A percentile compares a stretch with the other conserved stretches of the same genome.
These are phyloP conservation scores for Atta cephalotes DNA, from an alignment of 1,140 invertebrate species.

Conservation along the genomic window DNA sequence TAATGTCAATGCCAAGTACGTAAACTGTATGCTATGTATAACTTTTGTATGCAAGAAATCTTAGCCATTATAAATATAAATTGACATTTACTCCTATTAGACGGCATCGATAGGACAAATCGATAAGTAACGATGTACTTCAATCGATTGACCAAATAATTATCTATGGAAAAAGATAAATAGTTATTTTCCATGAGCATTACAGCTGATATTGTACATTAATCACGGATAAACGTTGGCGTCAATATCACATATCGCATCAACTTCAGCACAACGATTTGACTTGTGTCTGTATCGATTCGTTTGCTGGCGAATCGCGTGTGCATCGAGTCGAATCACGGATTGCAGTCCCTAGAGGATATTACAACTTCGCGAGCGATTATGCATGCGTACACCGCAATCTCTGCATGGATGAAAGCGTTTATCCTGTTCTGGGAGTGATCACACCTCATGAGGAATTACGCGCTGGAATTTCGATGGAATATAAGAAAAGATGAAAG, in stretches of 20 bases:
- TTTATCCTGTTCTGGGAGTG: slow-evolving; percentile 39
- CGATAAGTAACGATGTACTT: slow-evolving; percentile 39
- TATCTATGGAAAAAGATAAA: slow-evolving; percentile 35
- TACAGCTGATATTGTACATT: background rate
- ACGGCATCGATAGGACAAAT: background rate
- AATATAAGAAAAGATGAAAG: slow-evolving; percentile 1
- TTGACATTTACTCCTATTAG: slow-evolving; percentile 44
- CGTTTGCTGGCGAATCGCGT: slow-evolving; percentile 11
- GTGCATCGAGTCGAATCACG: slow-evolving; percentile 13
- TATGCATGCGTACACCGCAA: slow-evolving; percentile 2
- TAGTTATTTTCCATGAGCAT: slow-evolving; percentile 6
- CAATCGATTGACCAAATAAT: background rate
- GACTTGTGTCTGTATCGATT: slow-evolving; percentile 8
- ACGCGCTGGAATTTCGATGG: slow-evolving; percentile 6
- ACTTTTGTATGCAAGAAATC: too few species aligned
- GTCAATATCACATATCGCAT: background rate
- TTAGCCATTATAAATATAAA: slow-evolving; percentile 1
- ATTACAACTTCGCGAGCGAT: slow-evolving; percentile 31
- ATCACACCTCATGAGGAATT: slow-evolving; percentile 30
- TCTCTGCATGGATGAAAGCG: slow-evolving; percentile 18
- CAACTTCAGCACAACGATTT: background rate
- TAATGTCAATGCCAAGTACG: too few species aligned
- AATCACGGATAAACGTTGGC: background rate
- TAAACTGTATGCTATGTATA: too few species aligned
- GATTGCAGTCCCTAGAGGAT: slow-evolving; percentile 3